Conservation (phyloP, 2,113 vertebrate species). For the Podarcis cretensis region DNA sequence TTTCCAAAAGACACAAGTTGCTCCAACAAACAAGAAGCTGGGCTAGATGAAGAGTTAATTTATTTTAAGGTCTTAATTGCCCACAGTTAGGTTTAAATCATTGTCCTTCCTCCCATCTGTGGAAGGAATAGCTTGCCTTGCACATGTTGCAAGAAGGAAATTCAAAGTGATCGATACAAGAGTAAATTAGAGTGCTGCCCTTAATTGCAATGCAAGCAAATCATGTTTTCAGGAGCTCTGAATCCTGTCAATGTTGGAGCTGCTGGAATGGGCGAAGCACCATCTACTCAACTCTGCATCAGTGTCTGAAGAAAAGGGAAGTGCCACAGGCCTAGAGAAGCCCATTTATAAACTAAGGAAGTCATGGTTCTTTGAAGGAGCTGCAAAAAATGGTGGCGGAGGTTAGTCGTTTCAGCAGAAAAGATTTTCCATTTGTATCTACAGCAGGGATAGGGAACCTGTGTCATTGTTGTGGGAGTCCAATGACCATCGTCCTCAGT, state of each 20-base stretch:
- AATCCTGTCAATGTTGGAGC: neutral
- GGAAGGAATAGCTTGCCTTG: slow-evolving; percentile 21
- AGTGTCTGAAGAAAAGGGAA: neutral
- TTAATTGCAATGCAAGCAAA: neutral
- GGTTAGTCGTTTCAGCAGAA: neutral
- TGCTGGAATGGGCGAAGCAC: neutral
- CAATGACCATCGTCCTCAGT: too few species aligned
- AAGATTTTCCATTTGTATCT: neutral
- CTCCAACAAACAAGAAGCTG: neutral
- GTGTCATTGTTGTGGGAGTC: neutral
- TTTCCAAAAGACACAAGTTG: neutral
- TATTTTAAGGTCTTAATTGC: slow-evolving; percentile 3
- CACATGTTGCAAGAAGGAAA: neutral
- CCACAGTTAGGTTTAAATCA: slow-evolving; percentile 3
- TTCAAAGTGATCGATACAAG: neutral
- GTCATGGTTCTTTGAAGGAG: neutral
- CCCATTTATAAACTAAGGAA: neutral
- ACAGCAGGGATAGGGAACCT: neutral
- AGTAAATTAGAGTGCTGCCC: slow-evolving; percentile 1
- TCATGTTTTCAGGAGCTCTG: neutral
- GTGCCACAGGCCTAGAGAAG: neutral
- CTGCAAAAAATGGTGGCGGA: neutral
- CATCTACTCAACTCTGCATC: neutral
- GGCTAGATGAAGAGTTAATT: neutral
- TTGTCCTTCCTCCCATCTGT: neutral